A percentile compares a stretch with the other conserved stretches of the same genome.
These are phyloP conservation scores for Paraplagusia blochii DNA, from an alignment of 2,113 vertebrate genomes.

Conservation along the genomic window DNA sequence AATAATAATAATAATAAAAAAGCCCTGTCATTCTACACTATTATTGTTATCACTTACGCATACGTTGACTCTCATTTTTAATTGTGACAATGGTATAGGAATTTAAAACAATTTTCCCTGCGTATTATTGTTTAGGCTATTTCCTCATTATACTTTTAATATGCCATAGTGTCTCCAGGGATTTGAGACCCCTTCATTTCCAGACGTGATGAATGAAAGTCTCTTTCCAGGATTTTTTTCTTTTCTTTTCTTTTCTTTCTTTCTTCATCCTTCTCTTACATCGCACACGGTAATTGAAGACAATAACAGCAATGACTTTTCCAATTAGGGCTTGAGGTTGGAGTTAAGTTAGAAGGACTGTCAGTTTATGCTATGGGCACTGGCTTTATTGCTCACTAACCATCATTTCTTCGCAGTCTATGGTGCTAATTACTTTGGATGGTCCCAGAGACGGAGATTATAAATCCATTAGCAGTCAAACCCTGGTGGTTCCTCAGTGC, in stretches of 20 bases:
- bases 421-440: constrained; percentile 93
- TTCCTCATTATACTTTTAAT: constrained; percentile 46
- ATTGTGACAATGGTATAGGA: constrained; percentile 8
- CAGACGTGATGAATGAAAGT: constrained; percentile 42
- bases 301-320: constrained; percentile 87
- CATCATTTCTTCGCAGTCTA: constrained; percentile 92
- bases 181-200: constrained; percentile 43
- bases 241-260: background rate
- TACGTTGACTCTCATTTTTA: background rate
- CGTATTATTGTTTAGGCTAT: constrained; percentile 34
- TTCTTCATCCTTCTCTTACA: constrained; percentile 60
- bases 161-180: constrained; percentile 25
- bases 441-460: constrained; percentile 85
- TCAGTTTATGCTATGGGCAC: constrained; percentile 89
- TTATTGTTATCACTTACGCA: constrained; percentile 5
- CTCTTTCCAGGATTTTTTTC: constrained; percentile 33
- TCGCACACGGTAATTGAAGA: constrained; percentile 83
- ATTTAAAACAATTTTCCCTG: background rate
- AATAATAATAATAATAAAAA: background rate
- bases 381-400: constrained; percentile 98
- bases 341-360: constrained; percentile 88
- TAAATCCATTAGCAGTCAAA: constrained; percentile 90
- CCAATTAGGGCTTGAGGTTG: constrained; percentile 90
- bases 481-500: constrained; percentile 72
- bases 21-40: background rate